Evolutionary conservation across 2,797 vertebrate species (phyloP).

Genomic region (Esox masquinongy): DNA sequence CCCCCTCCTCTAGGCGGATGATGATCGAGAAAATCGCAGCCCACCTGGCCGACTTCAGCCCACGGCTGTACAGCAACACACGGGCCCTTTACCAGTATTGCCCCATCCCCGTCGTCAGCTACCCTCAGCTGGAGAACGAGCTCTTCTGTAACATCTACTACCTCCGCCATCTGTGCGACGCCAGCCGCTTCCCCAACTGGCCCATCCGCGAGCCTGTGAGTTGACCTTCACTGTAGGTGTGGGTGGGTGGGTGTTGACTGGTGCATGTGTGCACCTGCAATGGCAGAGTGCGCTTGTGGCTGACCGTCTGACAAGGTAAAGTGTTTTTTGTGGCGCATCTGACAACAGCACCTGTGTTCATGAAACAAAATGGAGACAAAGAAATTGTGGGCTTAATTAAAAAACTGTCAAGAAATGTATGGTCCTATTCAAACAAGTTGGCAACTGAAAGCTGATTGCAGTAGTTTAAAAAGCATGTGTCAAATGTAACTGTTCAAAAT

Average conservation of each 20-base stretch:
- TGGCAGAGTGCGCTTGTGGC: too few species aligned
- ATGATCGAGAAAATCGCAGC: slow-evolving; percentile 99
- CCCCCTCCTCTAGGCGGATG: slow-evolving; percentile 78
- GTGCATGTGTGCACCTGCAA: too few species aligned
- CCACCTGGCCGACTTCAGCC: slow-evolving; percentile 96
- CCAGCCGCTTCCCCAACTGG: slow-evolving; percentile 92
- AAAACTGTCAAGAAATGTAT: too few species aligned
- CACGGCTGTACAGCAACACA: slow-evolving; percentile 97
- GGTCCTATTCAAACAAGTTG: too few species aligned
- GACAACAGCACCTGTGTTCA: too few species aligned
- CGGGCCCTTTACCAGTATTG: slow-evolving; percentile 98
- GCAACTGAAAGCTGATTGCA: too few species aligned
- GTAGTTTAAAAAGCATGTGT: too few species aligned
- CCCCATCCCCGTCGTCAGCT: slow-evolving; percentile 94
- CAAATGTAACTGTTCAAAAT: too few species aligned
- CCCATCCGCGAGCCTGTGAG: slow-evolving; percentile 95
- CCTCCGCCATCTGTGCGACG: slow-evolving; percentile 97
- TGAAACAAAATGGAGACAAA: too few species aligned
- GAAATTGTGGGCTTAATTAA: too few species aligned
- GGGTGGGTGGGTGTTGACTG: slow-evolving; percentile 40
- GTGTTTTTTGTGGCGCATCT: too few species aligned
- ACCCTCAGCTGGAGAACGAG: slow-evolving; percentile 95
- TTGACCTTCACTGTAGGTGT: slow-evolving; percentile 64
- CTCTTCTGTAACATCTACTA: slow-evolving; percentile 99
- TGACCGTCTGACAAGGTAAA: too few species aligned